Conservation (phyloP, 2,113 vertebrate species). For the Strix aluco region DNA sequence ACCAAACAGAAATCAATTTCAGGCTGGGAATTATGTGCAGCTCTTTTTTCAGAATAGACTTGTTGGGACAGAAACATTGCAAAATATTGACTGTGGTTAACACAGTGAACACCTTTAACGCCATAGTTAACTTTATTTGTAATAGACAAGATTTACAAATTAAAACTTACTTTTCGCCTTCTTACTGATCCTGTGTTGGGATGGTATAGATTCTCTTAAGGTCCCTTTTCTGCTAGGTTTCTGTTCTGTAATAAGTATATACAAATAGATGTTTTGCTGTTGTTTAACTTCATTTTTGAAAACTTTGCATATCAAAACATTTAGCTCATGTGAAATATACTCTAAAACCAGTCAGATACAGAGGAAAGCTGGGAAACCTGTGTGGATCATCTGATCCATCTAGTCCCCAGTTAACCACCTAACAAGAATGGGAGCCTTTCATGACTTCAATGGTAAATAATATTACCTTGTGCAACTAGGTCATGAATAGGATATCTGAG, state of each 20-base stretch:
- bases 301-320: background rate
- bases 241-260: background rate
- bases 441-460: background rate
- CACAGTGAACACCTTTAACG: background rate
- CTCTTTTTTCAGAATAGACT: background rate
- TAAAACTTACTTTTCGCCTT: background rate
- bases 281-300: background rate
- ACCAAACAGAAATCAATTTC: background rate
- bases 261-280: background rate
- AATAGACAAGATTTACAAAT: background rate
- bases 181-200: background rate
- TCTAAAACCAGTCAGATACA: background rate
- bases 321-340: background rate
- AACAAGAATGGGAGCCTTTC: background rate
- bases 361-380: background rate
- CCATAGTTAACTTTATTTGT: background rate
- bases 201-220: background rate
- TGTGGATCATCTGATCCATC: background rate
- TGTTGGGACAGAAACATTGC: background rate
- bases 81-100: background rate
- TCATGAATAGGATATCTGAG: background rate
- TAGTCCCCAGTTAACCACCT: background rate
- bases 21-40: background rate
- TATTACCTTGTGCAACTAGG: background rate
- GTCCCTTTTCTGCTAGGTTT: background rate